Evolutionary conservation across 2,888 invertebrate species (phyloP).

Genomic region (Aradus depressus): DNA sequence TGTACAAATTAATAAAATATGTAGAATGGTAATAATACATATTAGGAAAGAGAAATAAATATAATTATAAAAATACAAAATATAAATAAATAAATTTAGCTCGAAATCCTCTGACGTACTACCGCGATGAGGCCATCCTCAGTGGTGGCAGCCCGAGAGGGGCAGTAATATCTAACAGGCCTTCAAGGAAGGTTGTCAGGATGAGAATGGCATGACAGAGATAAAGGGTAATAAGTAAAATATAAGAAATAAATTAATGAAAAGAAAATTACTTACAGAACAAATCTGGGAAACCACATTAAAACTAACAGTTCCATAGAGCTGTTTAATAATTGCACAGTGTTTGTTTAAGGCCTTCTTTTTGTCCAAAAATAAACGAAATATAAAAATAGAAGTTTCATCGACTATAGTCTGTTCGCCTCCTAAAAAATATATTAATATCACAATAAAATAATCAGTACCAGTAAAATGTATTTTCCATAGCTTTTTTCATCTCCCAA

Average conservation of each 20-base stretch:
- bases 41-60: too few relatives aligned
- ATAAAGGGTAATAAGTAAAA: constrained; percentile 9
- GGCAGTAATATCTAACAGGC: too few relatives aligned
- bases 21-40: too few relatives aligned
- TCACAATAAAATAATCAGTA: neutral
- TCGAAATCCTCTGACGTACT: too few relatives aligned
- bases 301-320: constrained; percentile 48
- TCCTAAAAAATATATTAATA: constrained; percentile 25
- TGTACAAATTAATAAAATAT: too few relatives aligned
- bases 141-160: too few relatives aligned
- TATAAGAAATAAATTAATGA: constrained; percentile 7
- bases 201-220: constrained; percentile 12
- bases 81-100: too few relatives aligned
- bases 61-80: too few relatives aligned
- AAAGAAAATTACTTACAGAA: constrained; percentile 37
- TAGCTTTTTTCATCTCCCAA: too few relatives aligned
- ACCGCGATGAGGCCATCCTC: too few relatives aligned
- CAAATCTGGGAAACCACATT: constrained; percentile 47
- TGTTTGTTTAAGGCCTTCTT: constrained; percentile 48
- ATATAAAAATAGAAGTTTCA: constrained; percentile 49
- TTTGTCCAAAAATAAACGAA: constrained; percentile 51
- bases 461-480: too few relatives aligned
- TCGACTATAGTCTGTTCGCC: constrained; percentile 49
- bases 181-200: too few relatives aligned
- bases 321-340: constrained; percentile 44